Base-by-base conservation (phyloP, 2,797 vertebrate species). In the Diglossa cyanea region DNA sequence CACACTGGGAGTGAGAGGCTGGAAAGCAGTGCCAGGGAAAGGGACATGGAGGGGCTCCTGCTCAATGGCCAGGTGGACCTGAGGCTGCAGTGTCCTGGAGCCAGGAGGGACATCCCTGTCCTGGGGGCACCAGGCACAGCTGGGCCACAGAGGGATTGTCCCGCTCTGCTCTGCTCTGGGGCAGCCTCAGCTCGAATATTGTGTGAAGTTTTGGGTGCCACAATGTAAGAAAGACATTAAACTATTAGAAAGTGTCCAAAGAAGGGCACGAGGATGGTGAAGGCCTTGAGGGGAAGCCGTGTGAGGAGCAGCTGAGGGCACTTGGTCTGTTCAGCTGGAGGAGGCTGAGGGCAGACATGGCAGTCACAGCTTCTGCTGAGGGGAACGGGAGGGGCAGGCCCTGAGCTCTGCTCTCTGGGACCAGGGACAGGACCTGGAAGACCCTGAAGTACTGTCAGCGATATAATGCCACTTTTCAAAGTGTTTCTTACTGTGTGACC, bases 161-260 rank as follows among this genome's bases (percentile, higher is more conserved):
- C 66, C 0, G 2, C 50, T 61, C 54, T 62, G 42, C 31, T 44
- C 37, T 35, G 35, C 35, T 35, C 37, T 50, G 45, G n/a, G 0
- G 2, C 5, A 3, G 50, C 26, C 51, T 65, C 44, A 39, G 2
- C 50, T 37, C 2, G 0, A 31, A 13, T 26, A 16, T 2, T 42
- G 37, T 28, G 66, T 26, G 31, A 13, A 17, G 1, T 50, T 71
- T 31, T 50, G 58, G 42, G 15, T 26, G 44, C 26, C 50, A 78
- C 18, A 35, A 6, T 13, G 0, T 5, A 0, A 14, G 17, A 42
- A 1, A 63, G 18, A 44, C 23, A 30, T 17, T 0, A n/a, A 71
- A 0, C 42, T 0, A 7, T 44, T 10, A 28, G 12, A 42, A 0
- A 16, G 23, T 7, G 26, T 50, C 15, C 50, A n/a, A 9, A 78